Evolutionary conservation across 2,888 invertebrate genomes (phyloP).

Genomic region (Cremastobaeus sp.): DNA sequence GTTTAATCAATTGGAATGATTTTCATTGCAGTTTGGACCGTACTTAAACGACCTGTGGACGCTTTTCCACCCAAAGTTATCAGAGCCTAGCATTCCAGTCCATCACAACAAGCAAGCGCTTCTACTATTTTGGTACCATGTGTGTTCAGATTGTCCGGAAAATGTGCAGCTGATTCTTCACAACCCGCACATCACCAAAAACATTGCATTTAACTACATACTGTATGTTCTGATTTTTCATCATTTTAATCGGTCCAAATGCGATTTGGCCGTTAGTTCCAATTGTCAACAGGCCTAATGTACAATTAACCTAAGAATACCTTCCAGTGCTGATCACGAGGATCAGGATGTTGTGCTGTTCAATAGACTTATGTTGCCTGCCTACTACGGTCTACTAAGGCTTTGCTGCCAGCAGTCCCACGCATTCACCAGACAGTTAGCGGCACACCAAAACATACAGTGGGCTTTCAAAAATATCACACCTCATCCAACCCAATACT

Average conservation of each 20-base stretch:
- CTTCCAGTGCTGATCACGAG: constrained; percentile 92
- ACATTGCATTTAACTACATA: constrained; percentile 97
- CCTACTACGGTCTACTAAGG: constrained; percentile 92
- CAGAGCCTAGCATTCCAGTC: constrained; percentile 95
- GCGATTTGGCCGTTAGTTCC: too few relatives aligned
- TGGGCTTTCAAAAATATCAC: constrained; percentile 98
- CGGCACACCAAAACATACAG: constrained; percentile 95
- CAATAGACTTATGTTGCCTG: constrained; percentile 95
- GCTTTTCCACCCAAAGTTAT: constrained; percentile 94
- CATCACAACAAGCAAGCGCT: constrained; percentile 97
- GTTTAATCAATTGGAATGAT: too few relatives aligned
- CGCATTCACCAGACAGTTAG: constrained; percentile 90
- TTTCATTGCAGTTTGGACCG: constrained; percentile 93
- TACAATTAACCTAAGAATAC: too few relatives aligned
- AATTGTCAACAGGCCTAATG: too few relatives aligned
- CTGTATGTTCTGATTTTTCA: constrained; percentile 83
- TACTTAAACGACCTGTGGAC: constrained; percentile 96
- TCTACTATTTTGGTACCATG: constrained; percentile 95
- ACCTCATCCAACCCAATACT: constrained; percentile 96
- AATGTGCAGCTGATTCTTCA: constrained; percentile 92
- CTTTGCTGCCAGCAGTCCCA: constrained; percentile 94
- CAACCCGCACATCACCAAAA: constrained; percentile 92
- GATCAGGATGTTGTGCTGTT: constrained; percentile 97
- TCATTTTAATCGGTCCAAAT: constrained; percentile 17
- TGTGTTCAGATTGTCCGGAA: constrained; percentile 94